phyloP scores from a whole-genome alignment of 2,797 vertebrate species.

The Pseudomugil gertrudae region DNA sequence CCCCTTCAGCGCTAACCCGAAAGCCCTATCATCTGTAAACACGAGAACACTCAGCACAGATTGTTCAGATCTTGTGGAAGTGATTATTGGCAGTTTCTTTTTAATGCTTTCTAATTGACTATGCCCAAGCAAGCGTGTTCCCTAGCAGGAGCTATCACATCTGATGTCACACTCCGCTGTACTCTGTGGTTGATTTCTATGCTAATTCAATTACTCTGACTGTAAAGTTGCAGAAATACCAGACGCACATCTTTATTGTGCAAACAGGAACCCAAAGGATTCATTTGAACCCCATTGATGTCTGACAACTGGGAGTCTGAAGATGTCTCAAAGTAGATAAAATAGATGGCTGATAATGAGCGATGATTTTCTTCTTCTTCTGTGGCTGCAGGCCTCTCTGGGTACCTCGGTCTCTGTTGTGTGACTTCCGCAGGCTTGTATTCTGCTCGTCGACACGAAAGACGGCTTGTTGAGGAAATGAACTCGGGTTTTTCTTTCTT shows the following conservation, averaged over 20 bases:
- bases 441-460: constrained; percentile 54
- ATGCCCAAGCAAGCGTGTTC: constrained; percentile 54
- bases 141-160: constrained; percentile 60
- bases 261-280: constrained; percentile 78
- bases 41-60: constrained; percentile 70
- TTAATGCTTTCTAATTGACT: constrained; percentile 76
- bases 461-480: constrained; percentile 21
- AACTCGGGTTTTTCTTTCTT: background rate
- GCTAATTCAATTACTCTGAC: constrained; percentile 76
- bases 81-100: constrained; percentile 77
- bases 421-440: constrained; percentile 55
- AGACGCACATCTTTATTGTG: constrained; percentile 76
- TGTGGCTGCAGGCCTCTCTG: constrained; percentile 63
- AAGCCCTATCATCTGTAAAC: constrained; percentile 70
- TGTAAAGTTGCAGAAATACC: constrained; percentile 76
- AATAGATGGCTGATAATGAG: constrained; percentile 81
- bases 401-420: constrained; percentile 66
- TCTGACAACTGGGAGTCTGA: constrained; percentile 78
- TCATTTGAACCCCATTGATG: constrained; percentile 78
- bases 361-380: constrained; percentile 49
- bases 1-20: constrained; percentile 62
- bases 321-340: constrained; percentile 77
- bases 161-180: constrained; percentile 40
- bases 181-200: constrained; percentile 62
- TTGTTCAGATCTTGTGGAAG: constrained; percentile 71